Conservation (phyloP, 2,113 vertebrate genomes). For the cat (Felis catus) region DNA sequence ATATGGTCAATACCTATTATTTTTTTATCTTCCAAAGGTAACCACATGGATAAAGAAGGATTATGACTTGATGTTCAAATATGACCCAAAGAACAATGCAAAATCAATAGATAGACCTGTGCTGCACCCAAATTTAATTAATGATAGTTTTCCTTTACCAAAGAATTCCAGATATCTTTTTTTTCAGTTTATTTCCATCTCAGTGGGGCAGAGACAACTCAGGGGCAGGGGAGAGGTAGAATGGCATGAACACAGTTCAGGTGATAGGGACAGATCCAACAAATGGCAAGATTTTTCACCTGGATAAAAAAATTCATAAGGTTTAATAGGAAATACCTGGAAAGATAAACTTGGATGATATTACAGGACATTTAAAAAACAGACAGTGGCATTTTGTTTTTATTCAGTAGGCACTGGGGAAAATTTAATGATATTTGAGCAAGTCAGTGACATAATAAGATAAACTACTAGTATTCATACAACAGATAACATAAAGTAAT, state of each 20-base stretch:
- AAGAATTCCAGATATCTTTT: neutral
- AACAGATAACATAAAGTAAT: neutral
- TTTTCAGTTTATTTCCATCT: neutral
- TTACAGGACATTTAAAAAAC: neutral
- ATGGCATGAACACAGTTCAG: neutral
- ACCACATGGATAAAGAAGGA: neutral
- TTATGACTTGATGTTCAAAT: neutral
- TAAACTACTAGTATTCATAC: neutral
- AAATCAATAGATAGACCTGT: neutral
- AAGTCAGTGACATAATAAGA: neutral
- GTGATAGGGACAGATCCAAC: too few relatives aligned
- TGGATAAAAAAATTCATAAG: neutral
- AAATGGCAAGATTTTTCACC: neutral
- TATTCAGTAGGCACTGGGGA: neutral
- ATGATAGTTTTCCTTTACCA: neutral
- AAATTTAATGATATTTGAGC: neutral
- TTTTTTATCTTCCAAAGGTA: constrained; percentile 2
- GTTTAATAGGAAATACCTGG: neutral
- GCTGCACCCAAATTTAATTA: neutral
- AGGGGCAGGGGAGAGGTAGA: neutral
- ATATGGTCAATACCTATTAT: neutral
- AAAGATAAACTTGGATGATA: neutral
- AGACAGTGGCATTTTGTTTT: neutral
- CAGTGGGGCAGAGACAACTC: neutral
- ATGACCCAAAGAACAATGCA: neutral